phyloP scores from a whole-genome alignment of 2,113 vertebrate genomes.

The Trichomycterus rosablanca region DNA sequence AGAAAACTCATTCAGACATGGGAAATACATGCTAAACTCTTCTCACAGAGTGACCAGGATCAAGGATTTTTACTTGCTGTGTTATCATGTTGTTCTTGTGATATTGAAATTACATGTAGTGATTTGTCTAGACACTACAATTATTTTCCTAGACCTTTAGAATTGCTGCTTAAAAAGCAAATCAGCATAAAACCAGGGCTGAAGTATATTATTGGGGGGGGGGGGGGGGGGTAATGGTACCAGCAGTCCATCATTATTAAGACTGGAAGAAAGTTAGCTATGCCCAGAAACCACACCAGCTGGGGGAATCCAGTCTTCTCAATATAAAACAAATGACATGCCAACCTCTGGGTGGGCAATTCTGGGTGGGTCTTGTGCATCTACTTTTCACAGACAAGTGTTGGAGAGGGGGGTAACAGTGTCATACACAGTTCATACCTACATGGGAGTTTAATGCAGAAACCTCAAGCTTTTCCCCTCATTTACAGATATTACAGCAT shows the following conservation, averaged over 20 bases:
- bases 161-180: too few relatives aligned
- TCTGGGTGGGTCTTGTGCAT: conserved; percentile 17
- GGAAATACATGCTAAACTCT: too few relatives aligned
- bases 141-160: too few relatives aligned
- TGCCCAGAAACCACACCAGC: conserved; percentile 34
- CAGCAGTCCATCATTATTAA: background rate
- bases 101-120: too few relatives aligned
- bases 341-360: conserved; percentile 45
- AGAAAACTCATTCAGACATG: too few relatives aligned
- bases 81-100: too few relatives aligned
- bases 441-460: conserved; percentile 29
- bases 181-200: background rate
- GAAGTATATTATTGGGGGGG: background rate
- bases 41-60: too few relatives aligned
- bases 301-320: conserved; percentile 16
- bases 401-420: background rate
- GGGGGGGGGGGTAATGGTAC: background rate
- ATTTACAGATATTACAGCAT: conserved; percentile 21
- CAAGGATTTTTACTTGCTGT: too few relatives aligned
- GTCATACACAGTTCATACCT: conserved; percentile 16
- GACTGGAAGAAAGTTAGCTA: conserved; percentile 1
- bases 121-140: too few relatives aligned
- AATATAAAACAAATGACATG: conserved; percentile 32
- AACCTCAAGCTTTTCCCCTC: conserved; percentile 19
- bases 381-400: conserved; percentile 17